phyloP scores from a whole-genome alignment of 2,113 vertebrate genomes.

The Microcebus griseorufus region DNA sequence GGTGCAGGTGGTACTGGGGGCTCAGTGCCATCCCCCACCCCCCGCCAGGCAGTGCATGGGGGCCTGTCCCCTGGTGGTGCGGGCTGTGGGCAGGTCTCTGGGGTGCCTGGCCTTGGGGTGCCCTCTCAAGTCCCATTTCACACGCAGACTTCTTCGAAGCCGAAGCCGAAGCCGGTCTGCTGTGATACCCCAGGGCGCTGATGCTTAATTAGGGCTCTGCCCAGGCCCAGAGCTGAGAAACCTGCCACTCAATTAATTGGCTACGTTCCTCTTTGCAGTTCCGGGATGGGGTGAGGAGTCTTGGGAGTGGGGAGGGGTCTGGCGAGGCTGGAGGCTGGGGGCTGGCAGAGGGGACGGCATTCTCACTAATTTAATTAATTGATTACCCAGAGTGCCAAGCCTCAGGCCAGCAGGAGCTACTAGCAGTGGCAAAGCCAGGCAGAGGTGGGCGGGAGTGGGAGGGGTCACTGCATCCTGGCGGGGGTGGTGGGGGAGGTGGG shows the following conservation, averaged over 20 bases:
- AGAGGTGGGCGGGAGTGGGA: background rate
- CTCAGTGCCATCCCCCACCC: background rate
- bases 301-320: slow-evolving; percentile 37
- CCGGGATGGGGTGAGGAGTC: slow-evolving; percentile 15
- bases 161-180: background rate
- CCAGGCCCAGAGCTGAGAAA: background rate
- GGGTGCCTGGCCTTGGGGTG: background rate
- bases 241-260: slow-evolving; percentile 8
- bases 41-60: background rate
- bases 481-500: background rate
- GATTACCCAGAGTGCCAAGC: slow-evolving; percentile 67
- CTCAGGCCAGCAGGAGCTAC: background rate
- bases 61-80: background rate
- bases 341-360: slow-evolving; percentile 36
- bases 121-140: background rate
- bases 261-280: background rate
- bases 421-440: background rate
- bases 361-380: slow-evolving; percentile 77
- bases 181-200: background rate
- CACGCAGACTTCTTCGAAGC: background rate
- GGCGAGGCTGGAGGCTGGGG: background rate
- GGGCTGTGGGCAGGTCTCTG: background rate
- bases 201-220: slow-evolving; percentile 29
- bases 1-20: background rate
- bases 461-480: no score